These are phyloP conservation scores for Copidosoma aretas DNA, from an alignment of 2,888 invertebrate genomes.

Conservation along the genomic window DNA sequence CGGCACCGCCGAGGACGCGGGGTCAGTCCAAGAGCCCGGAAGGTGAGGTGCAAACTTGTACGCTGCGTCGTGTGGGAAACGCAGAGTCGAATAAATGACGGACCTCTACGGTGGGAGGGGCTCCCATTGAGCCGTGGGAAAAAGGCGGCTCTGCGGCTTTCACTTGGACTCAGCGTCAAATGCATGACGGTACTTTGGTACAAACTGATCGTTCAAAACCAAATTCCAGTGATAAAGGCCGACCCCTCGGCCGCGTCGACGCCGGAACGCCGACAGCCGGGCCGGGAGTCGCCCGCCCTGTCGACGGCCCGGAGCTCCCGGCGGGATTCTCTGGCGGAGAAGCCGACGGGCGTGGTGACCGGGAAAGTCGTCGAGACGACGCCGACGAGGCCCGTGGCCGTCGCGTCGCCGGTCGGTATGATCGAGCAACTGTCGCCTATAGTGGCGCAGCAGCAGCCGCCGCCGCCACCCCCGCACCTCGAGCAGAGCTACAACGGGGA, in stretches of 20 bases:
- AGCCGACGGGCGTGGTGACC: constrained; percentile 57
- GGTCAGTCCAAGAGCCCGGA: constrained; percentile 66
- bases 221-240: constrained; percentile 49
- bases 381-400: constrained; percentile 48
- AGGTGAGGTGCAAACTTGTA: constrained; percentile 45
- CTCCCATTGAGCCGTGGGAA: too few relatives aligned
- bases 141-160: too few relatives aligned
- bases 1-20: constrained; percentile 59
- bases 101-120: too few relatives aligned
- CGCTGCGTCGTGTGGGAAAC: too few relatives aligned
- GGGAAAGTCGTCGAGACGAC: constrained; percentile 58
- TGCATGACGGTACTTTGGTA: too few relatives aligned
- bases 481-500: constrained; percentile 71
- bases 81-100: too few relatives aligned
- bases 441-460: not conserved
- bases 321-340: constrained; percentile 70
- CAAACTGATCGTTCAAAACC: constrained; percentile 10
- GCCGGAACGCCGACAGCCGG: constrained; percentile 68
- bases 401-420: constrained; percentile 47
- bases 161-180: too few relatives aligned
- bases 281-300: constrained; percentile 71
- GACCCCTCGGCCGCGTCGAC: constrained; percentile 69
- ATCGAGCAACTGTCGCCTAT: constrained; percentile 9
- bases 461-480: constrained; percentile 45
- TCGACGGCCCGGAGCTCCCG: constrained; percentile 76